Percentiles rank a stretch among this genome's conserved stretches.
Evolutionary conservation across 2,113 vertebrate species (phyloP).

Genomic region (Pteropus alecto): DNA sequence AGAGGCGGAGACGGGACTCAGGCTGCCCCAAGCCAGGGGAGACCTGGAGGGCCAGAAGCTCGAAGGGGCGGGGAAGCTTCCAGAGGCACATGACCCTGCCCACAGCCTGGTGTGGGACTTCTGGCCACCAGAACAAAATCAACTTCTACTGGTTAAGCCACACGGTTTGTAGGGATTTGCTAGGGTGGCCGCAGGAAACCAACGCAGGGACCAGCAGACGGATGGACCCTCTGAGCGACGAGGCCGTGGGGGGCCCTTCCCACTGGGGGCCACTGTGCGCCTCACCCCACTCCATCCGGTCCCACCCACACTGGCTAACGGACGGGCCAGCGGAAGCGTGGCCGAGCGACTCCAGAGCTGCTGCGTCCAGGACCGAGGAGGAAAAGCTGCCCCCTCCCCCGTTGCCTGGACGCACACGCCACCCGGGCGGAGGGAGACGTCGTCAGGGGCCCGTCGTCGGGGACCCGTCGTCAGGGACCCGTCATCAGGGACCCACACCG

Average conservation of each 20-base stretch:
- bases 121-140: neutral
- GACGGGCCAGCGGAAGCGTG: rapidly evolving
- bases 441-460: rapidly evolving
- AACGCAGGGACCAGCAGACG: rapidly evolving
- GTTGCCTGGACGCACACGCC: neutral
- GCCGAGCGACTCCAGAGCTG: neutral
- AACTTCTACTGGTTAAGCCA: neutral
- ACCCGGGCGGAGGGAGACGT: neutral
- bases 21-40: rapidly evolving
- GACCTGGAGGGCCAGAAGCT: rapidly evolving
- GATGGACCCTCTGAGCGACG: rapidly evolving
- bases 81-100: rapidly evolving
- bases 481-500: rapidly evolving
- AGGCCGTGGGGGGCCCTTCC: too few species aligned
- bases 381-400: neutral
- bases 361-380: neutral
- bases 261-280: rapidly evolving
- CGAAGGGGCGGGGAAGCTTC: neutral
- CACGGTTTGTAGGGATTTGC: neutral
- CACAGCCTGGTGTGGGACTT: neutral
- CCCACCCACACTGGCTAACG: neutral
- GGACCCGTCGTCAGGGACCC: neutral
- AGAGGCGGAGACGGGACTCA: rapidly evolving
- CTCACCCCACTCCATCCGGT: neutral
- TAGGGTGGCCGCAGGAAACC: neutral